Conservation (phyloP, 2,113 vertebrate genomes). For the Manacus vitellinus region DNA sequence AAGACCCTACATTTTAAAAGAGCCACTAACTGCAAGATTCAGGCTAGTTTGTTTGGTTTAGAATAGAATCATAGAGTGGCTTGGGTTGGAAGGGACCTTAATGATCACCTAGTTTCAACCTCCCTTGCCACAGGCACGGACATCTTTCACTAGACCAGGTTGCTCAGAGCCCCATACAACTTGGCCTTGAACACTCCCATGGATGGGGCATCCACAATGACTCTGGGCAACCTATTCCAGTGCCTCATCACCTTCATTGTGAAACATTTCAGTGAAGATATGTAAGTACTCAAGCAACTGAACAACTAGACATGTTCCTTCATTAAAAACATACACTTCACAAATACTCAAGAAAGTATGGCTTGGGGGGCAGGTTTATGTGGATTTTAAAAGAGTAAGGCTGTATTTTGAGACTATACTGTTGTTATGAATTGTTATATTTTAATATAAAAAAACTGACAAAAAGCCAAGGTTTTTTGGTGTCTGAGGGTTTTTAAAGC, state of each 20-base stretch:
- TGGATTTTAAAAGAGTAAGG: not conserved
- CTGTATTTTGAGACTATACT: not conserved
- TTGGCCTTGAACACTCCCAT: not conserved
- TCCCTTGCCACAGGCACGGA: not conserved
- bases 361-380: not conserved
- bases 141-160: not conserved
- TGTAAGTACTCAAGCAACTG: accelerated
- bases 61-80: not conserved
- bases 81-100: not conserved
- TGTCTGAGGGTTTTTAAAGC: not conserved
- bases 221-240: not conserved
- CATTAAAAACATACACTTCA: not conserved
- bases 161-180: not conserved
- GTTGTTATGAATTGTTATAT: not conserved
- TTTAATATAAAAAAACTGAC: not conserved
- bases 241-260: accelerated
- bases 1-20: not conserved
- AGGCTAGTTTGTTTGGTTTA: not conserved
- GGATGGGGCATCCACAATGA: not conserved
- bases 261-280: not conserved
- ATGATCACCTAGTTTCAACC: not conserved
- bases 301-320: not conserved
- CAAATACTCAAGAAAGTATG: not conserved
- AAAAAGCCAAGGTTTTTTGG: not conserved
- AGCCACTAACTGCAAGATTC: not conserved